Conservation (phyloP, 2,888 invertebrate species). For the Bruchidius siliquastri region DNA sequence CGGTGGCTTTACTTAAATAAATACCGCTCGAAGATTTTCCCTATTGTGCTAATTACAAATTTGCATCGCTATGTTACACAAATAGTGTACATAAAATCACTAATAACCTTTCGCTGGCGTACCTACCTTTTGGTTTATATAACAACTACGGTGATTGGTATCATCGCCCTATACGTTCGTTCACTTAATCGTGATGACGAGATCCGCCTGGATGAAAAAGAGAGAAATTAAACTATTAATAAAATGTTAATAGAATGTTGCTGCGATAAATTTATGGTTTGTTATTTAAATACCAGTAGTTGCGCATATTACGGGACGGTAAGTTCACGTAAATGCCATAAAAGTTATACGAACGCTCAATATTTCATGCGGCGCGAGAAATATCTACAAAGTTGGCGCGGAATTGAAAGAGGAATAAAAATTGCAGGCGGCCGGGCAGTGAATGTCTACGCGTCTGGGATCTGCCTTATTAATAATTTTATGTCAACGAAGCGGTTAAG, state of each 20-base stretch:
- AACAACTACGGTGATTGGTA: neutral
- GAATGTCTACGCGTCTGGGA: neutral
- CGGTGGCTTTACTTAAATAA: too few species aligned
- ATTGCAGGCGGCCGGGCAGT: neutral
- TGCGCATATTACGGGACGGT: constrained; percentile 12
- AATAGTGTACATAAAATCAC: too few species aligned
- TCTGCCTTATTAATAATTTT: neutral
- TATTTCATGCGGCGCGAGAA: constrained; percentile 1
- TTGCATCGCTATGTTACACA: too few species aligned
- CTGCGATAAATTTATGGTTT: constrained; percentile 23
- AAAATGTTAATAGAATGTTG: constrained; percentile 22
- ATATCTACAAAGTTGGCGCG: neutral
- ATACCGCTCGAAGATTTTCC: too few species aligned
- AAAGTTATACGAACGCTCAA: neutral
- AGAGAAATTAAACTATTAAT: constrained; percentile 21
- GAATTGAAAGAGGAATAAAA: neutral
- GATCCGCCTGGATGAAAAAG: constrained; percentile 5
- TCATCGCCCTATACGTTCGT: neutral
- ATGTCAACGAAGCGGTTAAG: neutral
- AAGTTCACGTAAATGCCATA: constrained; percentile 7
- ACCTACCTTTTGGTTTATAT: too few species aligned
- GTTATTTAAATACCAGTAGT: constrained; percentile 31
- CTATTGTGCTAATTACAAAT: too few species aligned
- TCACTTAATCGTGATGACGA: constrained; percentile 1
- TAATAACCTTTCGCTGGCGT: too few species aligned